A percentile compares a stretch with the other conserved stretches of the same genome.
Evolutionary conservation across 2,113 vertebrate genomes (phyloP).

Genomic region (Sinocyclocheilus rhinocerous): DNA sequence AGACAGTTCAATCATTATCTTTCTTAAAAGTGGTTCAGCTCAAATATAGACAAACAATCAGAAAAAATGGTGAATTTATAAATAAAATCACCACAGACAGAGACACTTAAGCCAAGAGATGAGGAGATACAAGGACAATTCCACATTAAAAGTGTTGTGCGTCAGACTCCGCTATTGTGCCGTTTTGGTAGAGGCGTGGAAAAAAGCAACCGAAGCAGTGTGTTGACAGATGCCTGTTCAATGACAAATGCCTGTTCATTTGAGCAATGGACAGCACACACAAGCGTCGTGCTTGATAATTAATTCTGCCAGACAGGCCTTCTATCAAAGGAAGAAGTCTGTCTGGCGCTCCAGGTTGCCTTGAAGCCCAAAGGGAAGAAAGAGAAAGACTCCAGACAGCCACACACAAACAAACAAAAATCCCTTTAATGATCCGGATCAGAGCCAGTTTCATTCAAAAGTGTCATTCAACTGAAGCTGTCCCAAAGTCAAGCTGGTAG

Average conservation of each 20-base stretch:
- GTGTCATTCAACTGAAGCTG: constrained; percentile 18
- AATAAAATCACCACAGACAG: background rate
- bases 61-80: background rate
- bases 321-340: constrained; percentile 14
- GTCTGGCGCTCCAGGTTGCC: constrained; percentile 44
- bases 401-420: background rate
- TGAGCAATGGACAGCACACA: background rate
- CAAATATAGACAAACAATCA: background rate
- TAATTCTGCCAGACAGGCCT: background rate
- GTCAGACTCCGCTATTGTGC: background rate
- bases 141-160: background rate
- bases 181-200: background rate
- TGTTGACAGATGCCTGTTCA: constrained; percentile 6
- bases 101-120: background rate
- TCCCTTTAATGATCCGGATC: background rate
- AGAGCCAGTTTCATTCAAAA: background rate
- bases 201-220: background rate
- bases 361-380: constrained; percentile 61
- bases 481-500: background rate
- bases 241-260: constrained; percentile 9
- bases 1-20: background rate
- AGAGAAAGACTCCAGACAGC: constrained; percentile 64
- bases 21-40: background rate
- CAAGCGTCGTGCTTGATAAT: background rate
- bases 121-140: background rate